Conservation (phyloP, 2,113 vertebrate genomes). For the Tylochromis polylepis region DNA sequence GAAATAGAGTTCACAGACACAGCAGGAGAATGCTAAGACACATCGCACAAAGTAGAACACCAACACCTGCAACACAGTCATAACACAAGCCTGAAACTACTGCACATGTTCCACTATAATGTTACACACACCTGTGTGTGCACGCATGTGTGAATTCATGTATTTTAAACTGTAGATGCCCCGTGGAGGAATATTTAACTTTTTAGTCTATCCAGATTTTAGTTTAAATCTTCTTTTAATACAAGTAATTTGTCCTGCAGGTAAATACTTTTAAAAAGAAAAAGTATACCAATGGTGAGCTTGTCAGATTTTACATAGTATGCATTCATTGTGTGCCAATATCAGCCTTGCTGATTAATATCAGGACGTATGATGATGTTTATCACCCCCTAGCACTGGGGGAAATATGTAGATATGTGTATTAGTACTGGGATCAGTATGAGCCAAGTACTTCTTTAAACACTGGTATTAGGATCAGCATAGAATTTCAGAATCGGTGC, state of each 20-base stretch:
- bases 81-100: neutral
- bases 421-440: neutral
- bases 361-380: neutral
- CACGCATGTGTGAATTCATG: neutral
- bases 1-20: constrained; percentile 96
- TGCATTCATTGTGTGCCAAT: neutral
- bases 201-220: neutral
- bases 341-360: neutral
- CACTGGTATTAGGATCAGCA: neutral
- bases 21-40: constrained; percentile 93
- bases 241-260: too few species aligned
- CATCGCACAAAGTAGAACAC: constrained; percentile 98
- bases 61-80: constrained; percentile 81
- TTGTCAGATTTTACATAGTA: neutral
- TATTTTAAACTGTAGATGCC: neutral
- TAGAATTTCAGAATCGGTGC: neutral
- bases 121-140: neutral
- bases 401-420: neutral
- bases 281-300: neutral
- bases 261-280: neutral
- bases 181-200: neutral
- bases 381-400: neutral
- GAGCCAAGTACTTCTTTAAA: neutral
- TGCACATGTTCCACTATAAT: neutral
- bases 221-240: neutral